phyloP scores from a whole-genome alignment of 1,140 invertebrate species.

The Phymorhynchus buccinoides region DNA sequence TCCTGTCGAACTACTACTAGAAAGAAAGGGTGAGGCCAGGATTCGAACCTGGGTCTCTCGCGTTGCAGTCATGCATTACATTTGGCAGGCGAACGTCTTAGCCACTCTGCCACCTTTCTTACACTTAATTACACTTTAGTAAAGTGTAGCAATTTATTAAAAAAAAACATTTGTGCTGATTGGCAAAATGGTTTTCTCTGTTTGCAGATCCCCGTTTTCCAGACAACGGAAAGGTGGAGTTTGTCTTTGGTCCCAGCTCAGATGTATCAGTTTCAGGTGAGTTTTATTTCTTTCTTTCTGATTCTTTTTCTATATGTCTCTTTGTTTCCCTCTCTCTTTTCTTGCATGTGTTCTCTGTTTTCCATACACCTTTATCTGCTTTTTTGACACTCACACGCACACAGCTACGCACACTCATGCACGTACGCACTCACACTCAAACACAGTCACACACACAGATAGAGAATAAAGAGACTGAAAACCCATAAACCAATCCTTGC shows the following conservation, averaged over 20 bases:
- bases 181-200: background rate
- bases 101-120: no score
- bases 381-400: background rate
- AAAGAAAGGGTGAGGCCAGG: background rate
- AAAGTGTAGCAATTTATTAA: background rate
- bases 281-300: background rate
- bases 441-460: no score
- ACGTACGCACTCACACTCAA: no score
- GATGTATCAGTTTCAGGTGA: conserved; percentile 66
- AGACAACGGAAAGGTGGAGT: conserved; percentile 85
- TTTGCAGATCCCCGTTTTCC: conserved; percentile 74
- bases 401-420: background rate
- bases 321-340: background rate
- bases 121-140: background rate
- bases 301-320: background rate
- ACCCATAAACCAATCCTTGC: no score
- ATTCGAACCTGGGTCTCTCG: background rate
- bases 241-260: conserved; percentile 82
- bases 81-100: no score
- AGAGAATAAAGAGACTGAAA: no score
- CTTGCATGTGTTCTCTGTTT: background rate
- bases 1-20: background rate
- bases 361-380: background rate
- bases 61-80: no score
- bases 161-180: background rate